These are phyloP conservation scores for Leucophenga montana DNA, from an alignment of 2,888 invertebrate genomes.

Conservation along the genomic window DNA sequence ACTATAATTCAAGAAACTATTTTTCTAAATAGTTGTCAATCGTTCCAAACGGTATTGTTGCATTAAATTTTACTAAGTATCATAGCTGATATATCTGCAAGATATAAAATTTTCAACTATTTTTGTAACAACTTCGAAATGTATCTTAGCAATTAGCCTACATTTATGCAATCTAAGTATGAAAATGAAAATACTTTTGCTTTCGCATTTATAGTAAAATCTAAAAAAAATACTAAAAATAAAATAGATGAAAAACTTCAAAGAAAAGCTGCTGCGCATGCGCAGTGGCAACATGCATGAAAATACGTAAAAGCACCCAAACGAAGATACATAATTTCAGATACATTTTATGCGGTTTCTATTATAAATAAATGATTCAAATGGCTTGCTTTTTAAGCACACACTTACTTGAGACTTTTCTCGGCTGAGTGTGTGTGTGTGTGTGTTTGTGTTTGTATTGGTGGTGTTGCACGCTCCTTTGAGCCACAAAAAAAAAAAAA, in stretches of 20 bases:
- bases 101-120: no score
- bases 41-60: no score
- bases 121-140: no score
- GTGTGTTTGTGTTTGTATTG: conserved; percentile 2
- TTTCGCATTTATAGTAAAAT: conserved; percentile 33
- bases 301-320: conserved; percentile 51
- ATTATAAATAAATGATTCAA: conserved; percentile 21
- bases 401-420: conserved; percentile 27
- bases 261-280: conserved; percentile 31
- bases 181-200: conserved; percentile 28
- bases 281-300: conserved; percentile 17
- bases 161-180: neutral
- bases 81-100: no score
- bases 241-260: conserved; percentile 7
- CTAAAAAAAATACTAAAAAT: neutral
- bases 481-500: conserved; percentile 45
- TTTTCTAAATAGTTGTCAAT: no score
- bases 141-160: no score
- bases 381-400: conserved; percentile 40
- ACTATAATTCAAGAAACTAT: no score
- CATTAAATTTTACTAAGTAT: no score
- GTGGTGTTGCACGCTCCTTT: conserved; percentile 42
- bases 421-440: conserved; percentile 6
- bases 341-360: neutral
- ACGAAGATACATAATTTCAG: neutral